Evolutionary conservation across 2,797 vertebrate genomes (phyloP).

Genomic region (Chanos chanos): DNA sequence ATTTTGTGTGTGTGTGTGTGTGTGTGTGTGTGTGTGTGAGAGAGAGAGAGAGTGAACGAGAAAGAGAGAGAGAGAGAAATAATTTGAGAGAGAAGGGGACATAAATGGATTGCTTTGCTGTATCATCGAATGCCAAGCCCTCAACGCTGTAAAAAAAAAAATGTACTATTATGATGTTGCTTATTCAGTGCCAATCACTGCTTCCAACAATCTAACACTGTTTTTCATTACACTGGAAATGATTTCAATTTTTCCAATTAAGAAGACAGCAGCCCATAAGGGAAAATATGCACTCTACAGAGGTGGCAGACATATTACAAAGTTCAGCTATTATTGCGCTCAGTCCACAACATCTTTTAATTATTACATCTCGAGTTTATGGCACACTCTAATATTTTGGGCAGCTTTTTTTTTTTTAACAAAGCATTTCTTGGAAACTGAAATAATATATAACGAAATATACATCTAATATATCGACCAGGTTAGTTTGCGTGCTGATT

Average conservation of each 20-base stretch:
- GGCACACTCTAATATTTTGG: no score
- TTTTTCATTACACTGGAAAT: conserved; percentile 22
- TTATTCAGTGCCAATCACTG: no score
- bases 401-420: no score
- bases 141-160: not conserved
- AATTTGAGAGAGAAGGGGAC: not conserved
- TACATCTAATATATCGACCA: no score
- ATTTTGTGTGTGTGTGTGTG: not conserved
- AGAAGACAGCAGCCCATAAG: conserved; percentile 4
- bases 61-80: not conserved
- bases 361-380: no score
- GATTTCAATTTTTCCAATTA: conserved; percentile 33
- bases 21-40: not conserved
- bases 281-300: not conserved
- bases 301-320: not conserved
- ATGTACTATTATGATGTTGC: no score
- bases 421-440: no score
- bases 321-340: no score
- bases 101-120: not conserved
- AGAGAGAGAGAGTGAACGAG: not conserved
- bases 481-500: no score
- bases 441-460: no score
- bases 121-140: not conserved
- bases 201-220: not conserved
- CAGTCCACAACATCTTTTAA: no score